phyloP scores from a whole-genome alignment of 2,888 invertebrate species.

The Cryptus viduatorius region DNA sequence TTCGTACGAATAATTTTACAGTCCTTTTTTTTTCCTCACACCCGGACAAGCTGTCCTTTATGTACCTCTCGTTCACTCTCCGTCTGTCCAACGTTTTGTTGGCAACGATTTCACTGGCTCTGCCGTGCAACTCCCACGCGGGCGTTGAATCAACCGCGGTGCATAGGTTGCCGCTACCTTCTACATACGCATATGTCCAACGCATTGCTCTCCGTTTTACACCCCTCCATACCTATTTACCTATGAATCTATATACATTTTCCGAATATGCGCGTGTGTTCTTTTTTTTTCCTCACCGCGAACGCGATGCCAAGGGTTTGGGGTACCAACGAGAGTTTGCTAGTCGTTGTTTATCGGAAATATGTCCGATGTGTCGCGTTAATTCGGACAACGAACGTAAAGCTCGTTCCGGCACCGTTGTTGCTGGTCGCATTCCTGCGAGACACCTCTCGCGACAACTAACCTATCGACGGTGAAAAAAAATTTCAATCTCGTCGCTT shows the following conservation, averaged over 20 bases:
- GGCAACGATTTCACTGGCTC: slow-evolving; percentile 55
- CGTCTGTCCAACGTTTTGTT: slow-evolving; percentile 26
- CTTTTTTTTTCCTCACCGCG: slow-evolving; percentile 5
- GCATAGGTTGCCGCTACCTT: slow-evolving; percentile 32
- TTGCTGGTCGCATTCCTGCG: not conserved
- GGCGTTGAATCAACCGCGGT: slow-evolving; percentile 65
- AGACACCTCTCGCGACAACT: slow-evolving; percentile 3
- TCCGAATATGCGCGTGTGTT: not conserved
- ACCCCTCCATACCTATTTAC: not conserved
- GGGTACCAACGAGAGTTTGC: slow-evolving; percentile 27
- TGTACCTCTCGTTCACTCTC: slow-evolving; percentile 8
- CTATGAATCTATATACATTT: not conserved
- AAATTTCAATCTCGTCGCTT: slow-evolving; percentile 7
- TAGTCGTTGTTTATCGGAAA: slow-evolving; percentile 60
- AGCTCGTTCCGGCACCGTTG: slow-evolving; percentile 31
- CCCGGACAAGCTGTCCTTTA: not conserved
- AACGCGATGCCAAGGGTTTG: not conserved
- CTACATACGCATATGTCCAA: slow-evolving; percentile 11
- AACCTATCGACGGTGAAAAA: not conserved
- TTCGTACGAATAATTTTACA: slow-evolving; percentile 67
- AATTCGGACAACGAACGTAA: slow-evolving; percentile 66
- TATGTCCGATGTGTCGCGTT: slow-evolving; percentile 63
- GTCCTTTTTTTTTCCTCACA: slow-evolving; percentile 38
- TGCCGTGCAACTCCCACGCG: slow-evolving; percentile 59
- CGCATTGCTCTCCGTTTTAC: not conserved